Percentiles rank a stretch among this genome's conserved stretches.
phyloP scores from a whole-genome alignment of 2,113 vertebrate genomes.

The Myxocyprinus asiaticus region DNA sequence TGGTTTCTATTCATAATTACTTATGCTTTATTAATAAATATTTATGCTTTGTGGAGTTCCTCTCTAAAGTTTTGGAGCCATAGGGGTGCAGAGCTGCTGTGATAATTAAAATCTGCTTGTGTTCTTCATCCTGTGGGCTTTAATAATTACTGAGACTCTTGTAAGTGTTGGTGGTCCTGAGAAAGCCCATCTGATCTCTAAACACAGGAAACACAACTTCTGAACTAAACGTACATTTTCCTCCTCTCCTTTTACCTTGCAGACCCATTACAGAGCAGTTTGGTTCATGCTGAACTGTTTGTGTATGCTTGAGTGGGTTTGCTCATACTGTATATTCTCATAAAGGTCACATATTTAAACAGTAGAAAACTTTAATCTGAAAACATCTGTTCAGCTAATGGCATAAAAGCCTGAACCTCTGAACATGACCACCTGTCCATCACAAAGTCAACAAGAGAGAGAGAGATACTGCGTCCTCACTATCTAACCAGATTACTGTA shows the following conservation, averaged over 20 bases:
- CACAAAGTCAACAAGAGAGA: slow-evolving; percentile 1
- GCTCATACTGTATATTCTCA: neutral
- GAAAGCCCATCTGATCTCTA: slow-evolving; percentile 4
- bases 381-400: neutral
- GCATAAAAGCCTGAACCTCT: neutral
- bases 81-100: neutral
- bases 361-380: neutral
- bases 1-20: too few relatives aligned
- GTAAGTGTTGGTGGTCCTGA: neutral
- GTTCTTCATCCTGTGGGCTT: neutral
- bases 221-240: too few relatives aligned
- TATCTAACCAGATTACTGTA: too few relatives aligned
- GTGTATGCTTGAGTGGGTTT: neutral
- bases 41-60: neutral
- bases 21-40: neutral
- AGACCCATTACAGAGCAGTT: neutral
- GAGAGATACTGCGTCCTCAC: too few relatives aligned
- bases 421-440: neutral
- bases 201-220: neutral
- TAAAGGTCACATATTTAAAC: neutral
- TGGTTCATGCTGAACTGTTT: neutral
- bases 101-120: neutral
- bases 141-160: slow-evolving; percentile 28
- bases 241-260: neutral
- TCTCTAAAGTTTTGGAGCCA: neutral